Percentiles rank a stretch among this genome's conserved stretches.
These are phyloP conservation scores for Perccottus glenii DNA, from an alignment of 2,113 vertebrate species.

Conservation along the genomic window DNA sequence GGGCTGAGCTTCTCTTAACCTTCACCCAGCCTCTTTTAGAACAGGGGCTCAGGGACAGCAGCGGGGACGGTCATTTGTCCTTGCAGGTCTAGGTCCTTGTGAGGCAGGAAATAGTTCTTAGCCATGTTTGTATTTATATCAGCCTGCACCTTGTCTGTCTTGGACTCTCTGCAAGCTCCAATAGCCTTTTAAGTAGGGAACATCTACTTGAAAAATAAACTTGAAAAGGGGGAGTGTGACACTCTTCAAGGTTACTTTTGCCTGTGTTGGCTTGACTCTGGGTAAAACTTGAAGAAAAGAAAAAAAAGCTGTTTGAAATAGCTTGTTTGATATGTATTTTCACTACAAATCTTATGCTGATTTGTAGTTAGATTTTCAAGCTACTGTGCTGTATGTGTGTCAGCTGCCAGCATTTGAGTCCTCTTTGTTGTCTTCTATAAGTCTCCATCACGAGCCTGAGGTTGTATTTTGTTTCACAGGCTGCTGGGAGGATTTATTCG, in stretches of 20 bases:
- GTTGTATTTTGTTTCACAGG: slow-evolving; percentile 68
- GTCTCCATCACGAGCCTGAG: slow-evolving; percentile 61
- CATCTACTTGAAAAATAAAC: slow-evolving; percentile 68
- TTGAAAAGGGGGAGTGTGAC: slow-evolving; percentile 58
- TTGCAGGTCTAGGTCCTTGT: slow-evolving; percentile 68
- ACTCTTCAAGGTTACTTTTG: slow-evolving; percentile 51
- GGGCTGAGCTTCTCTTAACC: slow-evolving; percentile 62
- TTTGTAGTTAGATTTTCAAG: slow-evolving; percentile 56
- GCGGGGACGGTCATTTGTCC: slow-evolving; percentile 68
- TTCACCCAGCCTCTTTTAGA: slow-evolving; percentile 67
- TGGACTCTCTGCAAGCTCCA: slow-evolving; percentile 50
- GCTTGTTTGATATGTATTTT: slow-evolving; percentile 57
- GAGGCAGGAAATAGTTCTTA: slow-evolving; percentile 61
- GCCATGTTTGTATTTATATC: slow-evolving; percentile 73
- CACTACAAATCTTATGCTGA: slow-evolving; percentile 50
- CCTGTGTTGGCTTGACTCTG: slow-evolving; percentile 34
- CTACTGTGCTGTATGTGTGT: slow-evolving; percentile 49
- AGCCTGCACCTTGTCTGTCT: slow-evolving; percentile 50
- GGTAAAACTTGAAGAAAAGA: slow-evolving; percentile 41
- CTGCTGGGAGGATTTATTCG: slow-evolving; percentile 75
- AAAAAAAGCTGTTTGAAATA: slow-evolving; percentile 40
- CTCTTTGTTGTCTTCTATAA: slow-evolving; percentile 59
- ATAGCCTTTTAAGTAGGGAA: slow-evolving; percentile 59
- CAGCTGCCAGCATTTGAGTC: slow-evolving; percentile 58
- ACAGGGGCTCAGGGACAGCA: slow-evolving; percentile 60